Conservation (phyloP, 2,888 invertebrate genomes). For the Lasioglossum marginatum region DNA sequence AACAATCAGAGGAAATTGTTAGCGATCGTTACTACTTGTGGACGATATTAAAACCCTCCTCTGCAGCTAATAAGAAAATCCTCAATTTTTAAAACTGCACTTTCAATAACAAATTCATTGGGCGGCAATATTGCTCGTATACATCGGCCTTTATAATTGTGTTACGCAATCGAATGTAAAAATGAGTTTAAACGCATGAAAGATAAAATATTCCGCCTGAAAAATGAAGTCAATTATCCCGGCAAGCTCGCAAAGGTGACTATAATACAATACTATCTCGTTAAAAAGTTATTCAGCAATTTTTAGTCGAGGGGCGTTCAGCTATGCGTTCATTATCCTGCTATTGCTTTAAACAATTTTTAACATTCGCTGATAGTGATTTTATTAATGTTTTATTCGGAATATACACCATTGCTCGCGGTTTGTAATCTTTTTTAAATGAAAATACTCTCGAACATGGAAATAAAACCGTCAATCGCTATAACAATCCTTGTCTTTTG, state of each 20-base stretch:
- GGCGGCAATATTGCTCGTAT: neutral
- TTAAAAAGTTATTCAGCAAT: neutral
- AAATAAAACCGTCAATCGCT: neutral
- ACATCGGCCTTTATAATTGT: neutral
- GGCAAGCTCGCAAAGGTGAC: neutral
- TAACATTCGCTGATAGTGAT: neutral
- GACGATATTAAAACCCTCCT: neutral
- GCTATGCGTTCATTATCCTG: neutral
- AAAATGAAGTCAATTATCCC: neutral
- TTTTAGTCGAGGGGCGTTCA: neutral
- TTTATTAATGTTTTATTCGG: neutral
- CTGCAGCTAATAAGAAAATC: neutral
- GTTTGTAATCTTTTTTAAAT: neutral
- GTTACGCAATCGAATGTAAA: neutral
- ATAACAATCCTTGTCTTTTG: neutral
- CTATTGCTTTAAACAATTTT: neutral
- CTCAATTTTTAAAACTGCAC: neutral
- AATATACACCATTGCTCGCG: neutral
- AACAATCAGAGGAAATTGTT: neutral
- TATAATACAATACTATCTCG: neutral
- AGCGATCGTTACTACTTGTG: neutral
- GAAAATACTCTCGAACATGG: neutral
- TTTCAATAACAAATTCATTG: neutral
- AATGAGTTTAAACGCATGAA: neutral
- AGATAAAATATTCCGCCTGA: neutral